Percentiles rank a stretch among this genome's conserved stretches.
These are phyloP conservation scores for Vombatus ursinus DNA, from an alignment of 2,113 vertebrate genomes.

Conservation along the genomic window DNA sequence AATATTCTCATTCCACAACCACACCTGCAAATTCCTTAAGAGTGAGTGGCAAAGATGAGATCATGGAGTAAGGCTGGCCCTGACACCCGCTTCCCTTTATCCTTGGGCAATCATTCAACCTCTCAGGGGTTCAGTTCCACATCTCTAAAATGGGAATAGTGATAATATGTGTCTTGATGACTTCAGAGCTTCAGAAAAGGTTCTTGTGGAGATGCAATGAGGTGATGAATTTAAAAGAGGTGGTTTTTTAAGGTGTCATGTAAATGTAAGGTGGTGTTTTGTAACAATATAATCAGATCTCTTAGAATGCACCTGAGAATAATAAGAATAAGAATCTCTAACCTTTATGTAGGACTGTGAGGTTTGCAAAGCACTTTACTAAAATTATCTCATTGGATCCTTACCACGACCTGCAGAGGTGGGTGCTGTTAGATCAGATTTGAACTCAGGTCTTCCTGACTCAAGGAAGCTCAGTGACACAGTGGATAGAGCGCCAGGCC, in stretches of 20 bases:
- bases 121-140: neutral
- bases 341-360: neutral
- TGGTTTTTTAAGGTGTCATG: neutral
- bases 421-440: neutral
- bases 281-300: neutral
- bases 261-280: neutral
- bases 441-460: neutral
- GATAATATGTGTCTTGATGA: neutral
- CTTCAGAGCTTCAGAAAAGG: neutral
- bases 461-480: too few relatives aligned
- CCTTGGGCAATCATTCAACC: neutral
- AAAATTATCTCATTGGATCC: neutral
- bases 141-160: neutral
- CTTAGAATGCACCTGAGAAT: neutral
- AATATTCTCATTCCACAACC: neutral
- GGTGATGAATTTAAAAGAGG: too few relatives aligned
- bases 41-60: neutral
- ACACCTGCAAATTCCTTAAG: neutral
- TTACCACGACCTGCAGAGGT: neutral
- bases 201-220: neutral
- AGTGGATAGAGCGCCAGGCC: too few relatives aligned
- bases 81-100: neutral
- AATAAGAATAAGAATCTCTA: neutral
- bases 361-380: neutral
- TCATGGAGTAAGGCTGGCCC: neutral